Conservation (phyloP, 2,888 invertebrate genomes). For the Prosopocoilus inquinatus region DNA sequence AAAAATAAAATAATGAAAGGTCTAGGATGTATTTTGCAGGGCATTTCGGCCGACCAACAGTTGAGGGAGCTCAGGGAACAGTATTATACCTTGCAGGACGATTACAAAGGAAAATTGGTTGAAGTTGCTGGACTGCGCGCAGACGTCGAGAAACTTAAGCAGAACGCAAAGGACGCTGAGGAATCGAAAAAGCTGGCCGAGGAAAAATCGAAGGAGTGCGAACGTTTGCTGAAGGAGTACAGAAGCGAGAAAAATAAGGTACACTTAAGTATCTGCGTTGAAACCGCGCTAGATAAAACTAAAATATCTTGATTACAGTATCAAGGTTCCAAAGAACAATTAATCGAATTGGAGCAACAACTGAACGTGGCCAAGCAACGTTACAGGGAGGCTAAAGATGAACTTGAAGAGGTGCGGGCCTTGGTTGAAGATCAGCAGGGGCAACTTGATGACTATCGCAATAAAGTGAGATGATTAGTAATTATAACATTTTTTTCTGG, state of each 20-base stretch:
- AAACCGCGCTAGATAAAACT: too few relatives aligned
- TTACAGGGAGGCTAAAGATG: constrained; percentile 60
- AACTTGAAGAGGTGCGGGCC: constrained; percentile 57
- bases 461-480: constrained; percentile 53
- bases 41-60: constrained; percentile 55
- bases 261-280: too few relatives aligned
- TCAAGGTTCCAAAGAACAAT: constrained; percentile 60
- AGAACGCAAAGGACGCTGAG: constrained; percentile 47
- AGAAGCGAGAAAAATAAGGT: constrained; percentile 46
- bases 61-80: constrained; percentile 60
- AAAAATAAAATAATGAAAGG: constrained; percentile 2
- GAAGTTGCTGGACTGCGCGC: constrained; percentile 60
- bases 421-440: constrained; percentile 65
- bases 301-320: constrained; percentile 24
- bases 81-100: constrained; percentile 63
- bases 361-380: constrained; percentile 55
- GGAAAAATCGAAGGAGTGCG: constrained; percentile 58
- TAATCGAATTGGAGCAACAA: constrained; percentile 62
- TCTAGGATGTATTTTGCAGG: constrained; percentile 1
- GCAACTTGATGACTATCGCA: constrained; percentile 68
- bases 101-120: constrained; percentile 65
- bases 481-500: too few relatives aligned
- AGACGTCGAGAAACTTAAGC: constrained; percentile 54
- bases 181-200: constrained; percentile 58
- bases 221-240: constrained; percentile 52